Percentiles rank a stretch among this genome's conserved stretches.
Evolutionary conservation across 2,113 vertebrate species (phyloP).

Genomic region (Xenopus tropicalis): UCB_Xtro_10.0 CM004445.2:17096001-17096500

Average conservation of each 20-base stretch:
- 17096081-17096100: constrained; percentile 81
- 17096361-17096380: constrained; percentile 80
- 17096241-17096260: constrained; percentile 75
- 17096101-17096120: constrained; percentile 69
- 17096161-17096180: constrained; percentile 81
- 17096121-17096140: constrained; percentile 70
- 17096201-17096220: constrained; percentile 79
- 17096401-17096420: constrained; percentile 88
- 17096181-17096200: constrained; percentile 77
- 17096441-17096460: constrained; percentile 86
- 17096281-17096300: constrained; percentile 80
- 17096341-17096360: constrained; percentile 77
- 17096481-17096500: constrained; percentile 89
- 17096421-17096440: constrained; percentile 85
- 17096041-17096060: constrained; percentile 78
- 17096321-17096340: constrained; percentile 82
- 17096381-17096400: constrained; percentile 82
- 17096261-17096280: constrained; percentile 83
- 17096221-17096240: constrained; percentile 66
- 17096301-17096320: constrained; percentile 89
- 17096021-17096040: constrained; percentile 59
- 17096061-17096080: constrained; percentile 79
- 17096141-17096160: constrained; percentile 76
- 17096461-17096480: constrained; percentile 82
- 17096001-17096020: constrained; percentile 78